A percentile compares a stretch with the other conserved stretches of the same genome.
These are phyloP conservation scores for Syrista parreyssii DNA, from an alignment of 2,888 invertebrate species.

Conservation along the genomic window DNA sequence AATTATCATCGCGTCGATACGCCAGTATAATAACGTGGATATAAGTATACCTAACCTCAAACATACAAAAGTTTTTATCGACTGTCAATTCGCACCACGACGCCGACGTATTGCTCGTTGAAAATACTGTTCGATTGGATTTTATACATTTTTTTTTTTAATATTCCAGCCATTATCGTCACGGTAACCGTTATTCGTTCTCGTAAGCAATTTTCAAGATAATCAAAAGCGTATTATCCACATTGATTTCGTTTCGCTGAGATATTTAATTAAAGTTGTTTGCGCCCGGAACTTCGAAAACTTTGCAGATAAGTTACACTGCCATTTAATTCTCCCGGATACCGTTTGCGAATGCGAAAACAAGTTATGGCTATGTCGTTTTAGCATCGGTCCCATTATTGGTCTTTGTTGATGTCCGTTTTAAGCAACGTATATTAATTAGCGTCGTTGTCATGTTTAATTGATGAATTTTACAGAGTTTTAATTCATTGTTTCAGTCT, in stretches of 20 bases:
- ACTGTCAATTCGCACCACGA: background rate
- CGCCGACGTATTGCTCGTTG: background rate
- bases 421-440: background rate
- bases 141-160: background rate
- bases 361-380: background rate
- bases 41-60: background rate
- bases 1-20: background rate
- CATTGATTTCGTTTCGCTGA: constrained; percentile 43
- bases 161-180: background rate
- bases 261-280: constrained; percentile 64
- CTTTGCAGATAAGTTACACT: constrained; percentile 57
- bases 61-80: background rate
- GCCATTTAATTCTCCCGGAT: constrained; percentile 54
- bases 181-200: background rate
- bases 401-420: background rate
- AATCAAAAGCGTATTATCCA: constrained; percentile 51
- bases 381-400: background rate
- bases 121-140: background rate
- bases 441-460: background rate
- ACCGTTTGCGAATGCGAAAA: constrained; percentile 6
- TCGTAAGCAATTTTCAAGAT: constrained; percentile 30
- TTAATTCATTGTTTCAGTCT: background rate
- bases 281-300: constrained; percentile 56
- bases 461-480: background rate
- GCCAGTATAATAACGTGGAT: background rate